Base-by-base conservation (phyloP, 2,113 vertebrate species). In the Chlamydotis undulata region DNA sequence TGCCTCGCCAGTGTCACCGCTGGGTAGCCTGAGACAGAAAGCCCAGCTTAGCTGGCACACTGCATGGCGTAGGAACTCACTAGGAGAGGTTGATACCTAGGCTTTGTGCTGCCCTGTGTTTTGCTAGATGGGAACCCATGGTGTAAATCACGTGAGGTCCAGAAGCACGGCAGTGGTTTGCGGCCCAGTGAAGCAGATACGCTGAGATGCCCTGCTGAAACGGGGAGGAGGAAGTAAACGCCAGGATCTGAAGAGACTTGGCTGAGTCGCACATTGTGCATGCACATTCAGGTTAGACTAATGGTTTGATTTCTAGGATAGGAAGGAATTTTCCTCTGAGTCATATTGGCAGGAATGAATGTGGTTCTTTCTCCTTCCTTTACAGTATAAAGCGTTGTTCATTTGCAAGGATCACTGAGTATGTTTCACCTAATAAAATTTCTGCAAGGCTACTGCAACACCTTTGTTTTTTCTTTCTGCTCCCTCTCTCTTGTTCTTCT, bases 271-370 rank as follows among this genome's bases (percentile, higher is more conserved):
- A 17, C 4, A 3, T 82, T 1, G 3, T 55, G 55, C 39, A 5
- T 49, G 70, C 65, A 52, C 2, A 1, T 59, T 81, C 83, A 28
- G 43, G 12, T 43, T 64, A 43, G 68, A 70, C 15, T 63, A 28
- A 65, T 22, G n/a, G 24, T 50, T 81, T 87, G 76, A 53, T 50
- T 94, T 95, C 83, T 74, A 76, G 86, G 24, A 26, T 70, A 86
- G 76, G 86, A 94, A 92, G 73, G 94, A 94, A 87, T 95, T 95
- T 96, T 91, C 35, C 83, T 87, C 45, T 92, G 90, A 97, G 82
- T 94, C 92, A 93, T 73, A 37, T 4, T 91, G 75, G 39, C 75
- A 84, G 56, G 55, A 94, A 52, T 0, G 2, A 78, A 52, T 64
- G 37, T 0, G 2, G 33, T 87, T 92, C 73, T n/a, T 91, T 87